Percentiles rank a stretch among this genome's conserved stretches.
phyloP scores from a whole-genome alignment of 2,797 vertebrate species.

The Urocyon cinereoargenteus region DNA sequence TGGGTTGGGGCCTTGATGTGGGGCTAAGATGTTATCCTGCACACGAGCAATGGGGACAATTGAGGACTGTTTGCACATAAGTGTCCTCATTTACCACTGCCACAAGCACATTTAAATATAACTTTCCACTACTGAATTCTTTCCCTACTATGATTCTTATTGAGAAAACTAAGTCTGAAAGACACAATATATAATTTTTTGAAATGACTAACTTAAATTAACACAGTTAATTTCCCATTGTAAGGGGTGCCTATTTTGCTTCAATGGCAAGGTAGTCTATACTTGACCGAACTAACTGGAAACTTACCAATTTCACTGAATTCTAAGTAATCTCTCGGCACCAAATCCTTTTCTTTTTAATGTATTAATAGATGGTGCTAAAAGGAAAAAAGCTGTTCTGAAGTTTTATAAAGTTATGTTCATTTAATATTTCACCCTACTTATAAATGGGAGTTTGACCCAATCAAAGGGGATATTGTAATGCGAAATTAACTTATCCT shows the following conservation, averaged over 20 bases:
- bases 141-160: not conserved
- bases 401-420: not conserved
- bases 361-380: not conserved
- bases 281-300: not conserved
- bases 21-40: not conserved
- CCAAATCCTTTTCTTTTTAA: not conserved
- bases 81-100: not conserved
- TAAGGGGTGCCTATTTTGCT: not conserved
- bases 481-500: not conserved
- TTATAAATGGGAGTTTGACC: not conserved
- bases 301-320: not conserved
- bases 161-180: not conserved
- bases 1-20: rapidly evolving
- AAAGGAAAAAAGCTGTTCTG: not conserved
- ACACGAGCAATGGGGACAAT: rapidly evolving
- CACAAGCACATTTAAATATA: not conserved
- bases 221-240: not conserved
- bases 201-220: not conserved
- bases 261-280: not conserved
- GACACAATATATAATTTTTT: not conserved
- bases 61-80: not conserved
- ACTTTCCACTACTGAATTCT: not conserved
- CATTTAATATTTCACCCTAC: not conserved
- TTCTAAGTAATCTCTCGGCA: not conserved
- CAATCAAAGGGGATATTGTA: not conserved